These are phyloP conservation scores for Turritopsis dohrnii DNA, from an alignment of 30 jellyfish, hydroid and myxozoan genomes.

Conservation along the genomic window DNA sequence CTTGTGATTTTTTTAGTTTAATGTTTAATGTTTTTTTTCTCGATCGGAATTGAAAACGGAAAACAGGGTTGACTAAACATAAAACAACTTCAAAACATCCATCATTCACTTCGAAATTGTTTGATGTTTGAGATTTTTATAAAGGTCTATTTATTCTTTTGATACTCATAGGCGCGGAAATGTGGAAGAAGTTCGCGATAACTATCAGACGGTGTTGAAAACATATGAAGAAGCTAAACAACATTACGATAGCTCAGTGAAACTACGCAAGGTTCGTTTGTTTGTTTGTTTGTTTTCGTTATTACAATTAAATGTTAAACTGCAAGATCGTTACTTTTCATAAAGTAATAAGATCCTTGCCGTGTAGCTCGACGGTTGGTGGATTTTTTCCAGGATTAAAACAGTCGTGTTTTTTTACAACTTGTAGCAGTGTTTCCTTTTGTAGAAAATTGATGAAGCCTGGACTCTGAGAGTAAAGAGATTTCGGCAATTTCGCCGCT, in stretches of 20 bases:
- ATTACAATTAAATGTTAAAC: neutral
- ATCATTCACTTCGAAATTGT: no score
- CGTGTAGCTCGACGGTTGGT: no score
- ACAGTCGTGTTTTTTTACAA: neutral
- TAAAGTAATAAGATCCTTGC: no score
- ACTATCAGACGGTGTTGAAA: slow-evolving; percentile 49
- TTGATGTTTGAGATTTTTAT: neutral
- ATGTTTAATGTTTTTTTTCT: no score
- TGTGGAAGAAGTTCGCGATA: slow-evolving; percentile 67
- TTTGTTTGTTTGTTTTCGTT: neutral
- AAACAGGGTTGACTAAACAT: no score
- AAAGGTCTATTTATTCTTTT: neutral
- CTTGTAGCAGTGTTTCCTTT: neutral
- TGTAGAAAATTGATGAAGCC: slow-evolving; percentile 53
- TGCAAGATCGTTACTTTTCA: no score
- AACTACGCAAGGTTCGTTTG: slow-evolving; percentile 24
- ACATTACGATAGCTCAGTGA: slow-evolving; percentile 21
- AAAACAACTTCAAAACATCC: no score
- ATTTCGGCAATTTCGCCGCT: slow-evolving; percentile 53
- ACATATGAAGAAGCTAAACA: slow-evolving; percentile 37
- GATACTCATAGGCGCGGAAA: slow-evolving; percentile 71
- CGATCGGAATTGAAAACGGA: no score
- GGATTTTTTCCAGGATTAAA: no score
- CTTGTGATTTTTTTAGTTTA: no score
- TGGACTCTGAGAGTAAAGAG: slow-evolving; percentile 52